Conservation (phyloP, 2,797 vertebrate species). For the Rhyacichthys aspro region DNA sequence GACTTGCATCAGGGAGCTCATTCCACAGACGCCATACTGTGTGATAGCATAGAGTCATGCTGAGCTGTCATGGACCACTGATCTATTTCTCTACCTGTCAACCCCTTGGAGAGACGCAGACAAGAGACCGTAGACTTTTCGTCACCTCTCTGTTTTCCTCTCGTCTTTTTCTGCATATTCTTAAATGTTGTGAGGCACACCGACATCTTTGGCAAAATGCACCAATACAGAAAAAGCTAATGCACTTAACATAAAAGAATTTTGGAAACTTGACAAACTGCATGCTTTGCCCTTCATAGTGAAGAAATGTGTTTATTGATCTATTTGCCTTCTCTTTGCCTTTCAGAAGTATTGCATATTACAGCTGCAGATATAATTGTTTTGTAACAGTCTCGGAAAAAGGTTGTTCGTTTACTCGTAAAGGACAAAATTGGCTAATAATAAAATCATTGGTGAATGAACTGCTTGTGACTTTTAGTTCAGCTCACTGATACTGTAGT, state of each 20-base stretch:
- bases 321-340: not conserved
- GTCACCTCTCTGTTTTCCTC: constrained; percentile 40
- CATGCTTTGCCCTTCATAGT: not conserved
- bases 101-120: constrained; percentile 81
- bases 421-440: too few species aligned
- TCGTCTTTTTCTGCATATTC: constrained; percentile 23
- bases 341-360: not conserved
- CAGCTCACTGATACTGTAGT: too few species aligned
- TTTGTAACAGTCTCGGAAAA: not conserved
- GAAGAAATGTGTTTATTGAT: not conserved
- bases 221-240: not conserved
- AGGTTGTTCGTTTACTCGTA: not conserved
- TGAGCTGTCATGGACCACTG: constrained; percentile 86
- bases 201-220: constrained; percentile 36
- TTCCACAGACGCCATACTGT: constrained; percentile 63
- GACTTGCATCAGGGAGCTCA: constrained; percentile 69
- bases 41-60: constrained; percentile 73
- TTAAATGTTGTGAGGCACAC: constrained; percentile 44
- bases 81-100: constrained; percentile 92
- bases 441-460: too few species aligned
- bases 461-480: too few species aligned
- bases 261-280: constrained; percentile 10
- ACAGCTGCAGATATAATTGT: not conserved
- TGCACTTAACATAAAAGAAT: not conserved
- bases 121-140: constrained; percentile 61